Conservation (phyloP, 2,113 vertebrate species). For the Romanogobio albipinnatus region DNA sequence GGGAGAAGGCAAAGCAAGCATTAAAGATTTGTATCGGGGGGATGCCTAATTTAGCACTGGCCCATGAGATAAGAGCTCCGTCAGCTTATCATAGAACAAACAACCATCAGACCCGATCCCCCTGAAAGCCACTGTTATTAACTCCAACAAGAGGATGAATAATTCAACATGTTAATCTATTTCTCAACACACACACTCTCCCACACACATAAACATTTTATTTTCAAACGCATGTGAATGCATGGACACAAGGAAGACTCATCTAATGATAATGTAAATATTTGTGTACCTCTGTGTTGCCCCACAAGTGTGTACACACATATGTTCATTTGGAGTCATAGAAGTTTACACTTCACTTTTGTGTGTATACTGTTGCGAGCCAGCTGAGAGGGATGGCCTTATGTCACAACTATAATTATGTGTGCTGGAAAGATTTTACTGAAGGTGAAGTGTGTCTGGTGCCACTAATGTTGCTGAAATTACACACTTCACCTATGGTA, state of each 20-base stretch:
- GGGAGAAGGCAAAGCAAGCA: conserved; percentile 9
- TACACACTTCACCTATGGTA: background rate
- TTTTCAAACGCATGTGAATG: conserved; percentile 22
- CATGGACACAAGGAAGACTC: conserved; percentile 20
- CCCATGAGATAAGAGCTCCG: conserved; percentile 52
- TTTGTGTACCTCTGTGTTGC: background rate
- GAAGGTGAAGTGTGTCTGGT: conserved; percentile 23
- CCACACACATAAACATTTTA: conserved; percentile 19
- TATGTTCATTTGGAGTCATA: background rate
- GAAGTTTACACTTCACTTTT: conserved; percentile 17
- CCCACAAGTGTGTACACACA: background rate
- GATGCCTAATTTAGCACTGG: conserved; percentile 46
- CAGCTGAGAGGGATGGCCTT: background rate
- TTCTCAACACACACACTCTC: background rate
- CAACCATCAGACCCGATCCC: conserved; percentile 56
- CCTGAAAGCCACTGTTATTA: conserved; percentile 60
- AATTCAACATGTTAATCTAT: conserved; percentile 61
- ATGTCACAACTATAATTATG: conserved; percentile 18
- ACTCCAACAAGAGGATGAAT: conserved; percentile 64
- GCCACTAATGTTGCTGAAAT: background rate
- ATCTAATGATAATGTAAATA: background rate
- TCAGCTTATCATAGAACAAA: conserved; percentile 62
- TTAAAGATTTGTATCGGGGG: conserved; percentile 43
- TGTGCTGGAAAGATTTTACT: conserved; percentile 3
- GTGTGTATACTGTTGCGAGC: background rate